A percentile compares a stretch with the other conserved stretches of the same genome.
Evolutionary conservation across 2,888 invertebrate species (phyloP).

Genomic region (Dastarcus helophoroides): DNA sequence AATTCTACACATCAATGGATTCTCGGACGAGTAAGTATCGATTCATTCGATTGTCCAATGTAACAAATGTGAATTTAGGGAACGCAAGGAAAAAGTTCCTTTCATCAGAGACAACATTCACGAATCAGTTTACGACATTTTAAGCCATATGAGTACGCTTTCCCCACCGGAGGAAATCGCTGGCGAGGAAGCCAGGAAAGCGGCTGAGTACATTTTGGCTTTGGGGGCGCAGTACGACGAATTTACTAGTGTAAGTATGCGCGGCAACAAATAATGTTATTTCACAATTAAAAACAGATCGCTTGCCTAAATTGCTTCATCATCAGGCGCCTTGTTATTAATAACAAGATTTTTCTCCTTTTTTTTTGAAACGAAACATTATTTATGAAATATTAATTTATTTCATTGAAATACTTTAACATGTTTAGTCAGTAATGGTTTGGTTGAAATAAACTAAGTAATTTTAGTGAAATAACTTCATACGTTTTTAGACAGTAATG

Average conservation of each 20-base stretch:
- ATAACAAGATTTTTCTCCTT: too few species aligned
- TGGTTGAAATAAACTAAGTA: too few species aligned
- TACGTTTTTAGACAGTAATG: too few species aligned
- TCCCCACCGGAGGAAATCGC: constrained; percentile 39
- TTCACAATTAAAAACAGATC: background rate
- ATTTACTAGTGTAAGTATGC: constrained; percentile 4
- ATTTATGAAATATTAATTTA: too few species aligned
- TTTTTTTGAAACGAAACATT: too few species aligned
- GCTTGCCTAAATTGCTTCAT: too few species aligned
- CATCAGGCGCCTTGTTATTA: too few species aligned
- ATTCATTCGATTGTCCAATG: constrained; percentile 3
- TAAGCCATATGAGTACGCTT: constrained; percentile 43
- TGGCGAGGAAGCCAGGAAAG: constrained; percentile 38
- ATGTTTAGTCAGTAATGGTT: too few species aligned
- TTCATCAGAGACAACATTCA: constrained; percentile 63
- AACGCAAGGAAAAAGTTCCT: constrained; percentile 51
- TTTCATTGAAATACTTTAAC: too few species aligned
- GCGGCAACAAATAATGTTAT: background rate
- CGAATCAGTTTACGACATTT: constrained; percentile 60
- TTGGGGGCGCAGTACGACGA: constrained; percentile 22
- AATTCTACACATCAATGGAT: constrained; percentile 71
- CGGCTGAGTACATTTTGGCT: constrained; percentile 40
- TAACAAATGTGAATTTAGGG: constrained; percentile 39
- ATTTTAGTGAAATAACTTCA: too few species aligned
- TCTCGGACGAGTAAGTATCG: constrained; percentile 51